A percentile compares a stretch with the other conserved stretches of the same genome.
These are phyloP conservation scores for Penaeus chinensis DNA, from an alignment of 1,140 invertebrate genomes.

Conservation along the genomic window DNA sequence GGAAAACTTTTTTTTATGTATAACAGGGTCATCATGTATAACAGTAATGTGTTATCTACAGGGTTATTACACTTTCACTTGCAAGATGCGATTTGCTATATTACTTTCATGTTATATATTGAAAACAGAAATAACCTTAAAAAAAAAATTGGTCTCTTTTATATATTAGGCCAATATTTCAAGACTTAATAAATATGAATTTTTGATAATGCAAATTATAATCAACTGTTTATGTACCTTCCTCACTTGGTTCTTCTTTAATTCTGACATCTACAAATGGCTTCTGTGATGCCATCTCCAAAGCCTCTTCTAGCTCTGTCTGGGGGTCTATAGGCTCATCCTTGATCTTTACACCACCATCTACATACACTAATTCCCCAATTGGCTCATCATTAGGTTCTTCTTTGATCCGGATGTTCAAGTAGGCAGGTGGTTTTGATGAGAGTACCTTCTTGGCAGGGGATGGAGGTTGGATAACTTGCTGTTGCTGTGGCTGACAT, in stretches of 20 bases:
- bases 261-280: neutral
- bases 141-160: too few relatives aligned
- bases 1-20: too few relatives aligned
- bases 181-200: too few relatives aligned
- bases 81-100: too few relatives aligned
- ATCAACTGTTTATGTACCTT: too few relatives aligned
- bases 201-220: too few relatives aligned
- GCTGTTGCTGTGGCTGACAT: neutral
- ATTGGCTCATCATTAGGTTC: constrained; percentile 19
- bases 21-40: neutral
- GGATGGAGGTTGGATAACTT: neutral
- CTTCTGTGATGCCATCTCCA: neutral
- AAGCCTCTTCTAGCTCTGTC: neutral
- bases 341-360: neutral
- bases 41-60: neutral
- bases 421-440: constrained; percentile 6
- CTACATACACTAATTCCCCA: neutral
- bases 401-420: constrained; percentile 11
- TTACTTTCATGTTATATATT: too few relatives aligned
- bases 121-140: too few relatives aligned
- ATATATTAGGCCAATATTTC: too few relatives aligned
- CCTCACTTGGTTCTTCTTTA: constrained; percentile 11
- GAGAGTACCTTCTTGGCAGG: neutral
- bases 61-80: too few relatives aligned
- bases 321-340: neutral